Evolutionary conservation across 2,797 vertebrate species (phyloP), one percentile per base, ranked within the genome.

Genomic region (Pempheris klunzingeri): DNA sequence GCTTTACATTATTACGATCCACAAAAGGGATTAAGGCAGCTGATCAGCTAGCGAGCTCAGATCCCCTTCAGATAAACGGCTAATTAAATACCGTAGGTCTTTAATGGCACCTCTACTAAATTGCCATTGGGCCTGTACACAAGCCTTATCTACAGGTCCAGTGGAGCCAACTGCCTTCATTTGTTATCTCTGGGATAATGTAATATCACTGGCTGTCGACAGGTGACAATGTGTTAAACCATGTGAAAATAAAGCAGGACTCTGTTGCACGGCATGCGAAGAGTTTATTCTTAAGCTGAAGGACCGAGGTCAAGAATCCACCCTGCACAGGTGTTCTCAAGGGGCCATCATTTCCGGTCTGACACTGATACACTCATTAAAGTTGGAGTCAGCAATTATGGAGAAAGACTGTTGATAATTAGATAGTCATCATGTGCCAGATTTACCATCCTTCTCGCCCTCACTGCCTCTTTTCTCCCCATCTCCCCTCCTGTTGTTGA

Each of bases 11-110:
- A 69, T 79, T 77, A 68, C 72, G 26, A 57, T 78, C 57, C 72
- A 78, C 74, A 82, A 77, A 80, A 76, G 66, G 76, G 87, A 91
- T 88, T 88, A 89, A 85, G 53, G 50, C 65, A 73, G 28, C 64
- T 80, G 87, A 91, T 91, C 76, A 83, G 80, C 70, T 30, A 73
- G 47, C 3, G 1, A 80, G 74, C 70, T 68, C 63, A 67, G 86
- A 85, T 85, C 65, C 73, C 76, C 66, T 79, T 88, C 68, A 86
- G 85, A 88, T 85, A 85, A 86, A 79, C 62, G 4, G 69, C 67
- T 88, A 87, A 90, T 88, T 88, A 83, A 71, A 71, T 75, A 26
- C 41, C 30, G 30, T 24, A 78, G 61, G 38, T 67, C 32, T 74
- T 5, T 24, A 69, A 60, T 49, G 20, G 66, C 55, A 69, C 22